These are phyloP conservation scores for Clarias macrocephalus DNA, from an alignment of 2,113 vertebrate genomes.

Conservation along the genomic window DNA sequence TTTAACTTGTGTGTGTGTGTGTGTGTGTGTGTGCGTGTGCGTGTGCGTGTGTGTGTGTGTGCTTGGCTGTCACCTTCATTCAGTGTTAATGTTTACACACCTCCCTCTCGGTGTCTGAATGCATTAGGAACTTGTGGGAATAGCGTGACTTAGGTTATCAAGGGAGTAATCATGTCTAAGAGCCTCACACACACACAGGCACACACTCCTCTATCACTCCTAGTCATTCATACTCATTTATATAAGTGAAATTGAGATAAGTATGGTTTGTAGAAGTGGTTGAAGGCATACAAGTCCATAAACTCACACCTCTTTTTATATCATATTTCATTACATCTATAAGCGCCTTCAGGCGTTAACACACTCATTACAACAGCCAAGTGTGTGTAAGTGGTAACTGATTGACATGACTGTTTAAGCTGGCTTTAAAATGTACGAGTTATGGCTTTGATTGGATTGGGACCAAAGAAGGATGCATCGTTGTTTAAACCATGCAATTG, in stretches of 20 bases:
- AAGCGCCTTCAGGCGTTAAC: conserved; percentile 11
- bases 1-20: conserved; percentile 41
- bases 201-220: conserved; percentile 49
- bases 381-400: conserved; percentile 8
- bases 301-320: neutral
- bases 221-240: neutral
- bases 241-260: neutral
- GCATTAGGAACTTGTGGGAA: conserved; percentile 71
- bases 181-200: conserved; percentile 61
- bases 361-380: conserved; percentile 20
- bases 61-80: conserved; percentile 63
- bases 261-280: neutral
- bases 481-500: neutral
- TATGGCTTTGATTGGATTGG: neutral
- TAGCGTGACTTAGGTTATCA: conserved; percentile 70
- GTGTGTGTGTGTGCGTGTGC: conserved; percentile 4
- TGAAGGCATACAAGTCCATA: neutral
- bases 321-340: neutral
- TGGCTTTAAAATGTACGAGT: neutral
- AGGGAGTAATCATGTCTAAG: conserved; percentile 73
- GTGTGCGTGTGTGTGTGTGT: conserved; percentile 29
- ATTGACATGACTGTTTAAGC: neutral
- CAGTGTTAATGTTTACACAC: conserved; percentile 70
- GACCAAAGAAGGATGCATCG: neutral
- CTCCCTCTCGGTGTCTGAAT: conserved; percentile 58